Evolutionary conservation across 2,113 vertebrate species (phyloP).

Genomic region (Crotalus tigris): DNA sequence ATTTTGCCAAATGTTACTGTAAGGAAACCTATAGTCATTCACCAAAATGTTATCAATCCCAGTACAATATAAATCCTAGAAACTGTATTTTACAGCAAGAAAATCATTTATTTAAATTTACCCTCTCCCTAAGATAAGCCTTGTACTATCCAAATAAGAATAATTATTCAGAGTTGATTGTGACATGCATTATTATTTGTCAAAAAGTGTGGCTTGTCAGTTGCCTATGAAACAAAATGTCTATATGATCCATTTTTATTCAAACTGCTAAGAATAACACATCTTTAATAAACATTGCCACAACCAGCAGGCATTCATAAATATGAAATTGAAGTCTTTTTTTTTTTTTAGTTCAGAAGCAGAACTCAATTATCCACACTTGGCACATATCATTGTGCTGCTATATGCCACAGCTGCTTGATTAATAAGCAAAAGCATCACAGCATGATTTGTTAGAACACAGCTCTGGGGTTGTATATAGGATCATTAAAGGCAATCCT

Average conservation of each 20-base stretch:
- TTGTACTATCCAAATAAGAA: constrained; percentile 30
- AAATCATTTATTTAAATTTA: not conserved
- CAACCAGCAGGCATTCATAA: constrained; percentile 56
- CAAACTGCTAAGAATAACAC: constrained; percentile 40
- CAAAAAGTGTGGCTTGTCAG: constrained; percentile 44
- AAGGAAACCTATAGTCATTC: not conserved
- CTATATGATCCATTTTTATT: constrained; percentile 53
- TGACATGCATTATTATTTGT: constrained; percentile 2
- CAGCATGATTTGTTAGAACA: constrained; percentile 65
- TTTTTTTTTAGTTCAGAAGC: constrained; percentile 49
- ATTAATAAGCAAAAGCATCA: constrained; percentile 60
- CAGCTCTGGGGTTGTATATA: constrained; percentile 43
- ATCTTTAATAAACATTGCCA: constrained; percentile 25
- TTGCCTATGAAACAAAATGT: constrained; percentile 22
- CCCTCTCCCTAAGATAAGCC: not conserved
- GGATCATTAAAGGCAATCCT: constrained; percentile 53
- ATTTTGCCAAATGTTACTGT: not conserved
- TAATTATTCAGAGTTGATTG: not conserved
- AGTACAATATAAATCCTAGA: not conserved
- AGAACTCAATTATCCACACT: constrained; percentile 52
- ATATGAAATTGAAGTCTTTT: constrained; percentile 49
- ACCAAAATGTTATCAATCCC: not conserved
- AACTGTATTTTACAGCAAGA: not conserved
- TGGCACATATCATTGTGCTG: constrained; percentile 49
- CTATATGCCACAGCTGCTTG: constrained; percentile 44